Percentiles rank a stretch among this genome's conserved stretches.
Evolutionary conservation across 2,888 invertebrate genomes (phyloP).

Genomic region (Tetheella fluctuosa): DNA sequence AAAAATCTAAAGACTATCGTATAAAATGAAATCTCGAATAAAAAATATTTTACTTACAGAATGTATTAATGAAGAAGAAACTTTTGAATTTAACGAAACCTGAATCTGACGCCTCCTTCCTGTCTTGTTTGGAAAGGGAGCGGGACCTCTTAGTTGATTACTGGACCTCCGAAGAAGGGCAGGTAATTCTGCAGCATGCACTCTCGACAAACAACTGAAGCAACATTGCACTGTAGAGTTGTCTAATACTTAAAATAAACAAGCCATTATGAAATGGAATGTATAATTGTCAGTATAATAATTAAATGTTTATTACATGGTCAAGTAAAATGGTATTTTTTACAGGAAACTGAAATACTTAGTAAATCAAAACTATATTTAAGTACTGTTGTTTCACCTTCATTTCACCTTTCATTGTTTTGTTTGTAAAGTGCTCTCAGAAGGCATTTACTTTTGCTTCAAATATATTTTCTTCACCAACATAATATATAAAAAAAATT

Average conservation of each 20-base stretch:
- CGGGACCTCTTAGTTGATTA: conserved; percentile 87
- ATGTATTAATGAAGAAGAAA: conserved; percentile 82
- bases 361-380: background rate
- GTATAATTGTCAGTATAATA: background rate
- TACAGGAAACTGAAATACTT: background rate
- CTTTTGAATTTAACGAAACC: conserved; percentile 75
- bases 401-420: no score
- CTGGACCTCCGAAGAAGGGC: conserved; percentile 90
- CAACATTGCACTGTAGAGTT: background rate
- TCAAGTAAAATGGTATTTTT: no score
- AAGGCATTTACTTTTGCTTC: background rate
- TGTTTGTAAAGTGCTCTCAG: background rate
- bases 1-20: no score
- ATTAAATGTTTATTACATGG: background rate
- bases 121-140: conserved; percentile 86
- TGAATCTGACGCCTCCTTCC: conserved; percentile 85
- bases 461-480: background rate
- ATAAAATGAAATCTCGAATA: no score
- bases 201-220: conserved; percentile 24
- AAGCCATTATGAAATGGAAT: background rate
- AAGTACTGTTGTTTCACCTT: no score
- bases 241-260: no score
- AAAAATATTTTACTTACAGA: conserved; percentile 74
- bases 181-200: conserved; percentile 60
- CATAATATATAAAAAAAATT: background rate